These are phyloP conservation scores for Orcinus orca DNA, from an alignment of 2,113 vertebrate species.

Conservation along the genomic window DNA sequence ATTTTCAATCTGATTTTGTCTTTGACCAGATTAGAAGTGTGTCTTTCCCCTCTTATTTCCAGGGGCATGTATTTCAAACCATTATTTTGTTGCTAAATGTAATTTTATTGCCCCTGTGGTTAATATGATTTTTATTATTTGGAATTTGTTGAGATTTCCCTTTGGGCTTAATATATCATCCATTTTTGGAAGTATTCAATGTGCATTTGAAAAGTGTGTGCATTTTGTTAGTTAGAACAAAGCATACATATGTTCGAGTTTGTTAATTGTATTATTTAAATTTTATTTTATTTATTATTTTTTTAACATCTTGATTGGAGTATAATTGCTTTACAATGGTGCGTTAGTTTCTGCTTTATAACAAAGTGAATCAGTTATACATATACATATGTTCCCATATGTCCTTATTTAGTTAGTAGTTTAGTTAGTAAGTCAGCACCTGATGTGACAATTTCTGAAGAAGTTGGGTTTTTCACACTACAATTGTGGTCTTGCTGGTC, in stretches of 20 bases:
- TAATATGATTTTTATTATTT: constrained; percentile 30
- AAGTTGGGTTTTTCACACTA: neutral
- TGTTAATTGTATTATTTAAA: constrained; percentile 37
- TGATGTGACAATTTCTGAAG: neutral
- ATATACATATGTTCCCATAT: too few species aligned
- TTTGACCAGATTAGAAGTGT: neutral
- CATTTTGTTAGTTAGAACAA: constrained; percentile 42
- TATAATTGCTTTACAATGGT: too few species aligned
- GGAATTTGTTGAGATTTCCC: neutral
- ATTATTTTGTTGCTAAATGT: neutral
- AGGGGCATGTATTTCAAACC: constrained; percentile 11
- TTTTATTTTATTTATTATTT: neutral
- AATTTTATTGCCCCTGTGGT: neutral
- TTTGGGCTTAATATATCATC: neutral
- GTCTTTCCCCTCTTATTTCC: neutral
- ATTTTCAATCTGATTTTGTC: neutral
- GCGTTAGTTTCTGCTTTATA: too few species aligned
- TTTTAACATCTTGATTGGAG: too few species aligned
- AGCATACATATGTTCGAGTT: neutral
- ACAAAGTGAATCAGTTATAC: too few species aligned
- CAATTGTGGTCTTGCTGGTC: neutral
- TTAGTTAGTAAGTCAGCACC: constrained; percentile 16
- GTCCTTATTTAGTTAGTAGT: neutral
- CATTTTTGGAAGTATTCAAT: constrained; percentile 39
- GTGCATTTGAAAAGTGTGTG: constrained; percentile 17